These are phyloP conservation scores for Falco novaeseelandiae DNA, from an alignment of 2,797 vertebrate species.

Conservation along the genomic window DNA sequence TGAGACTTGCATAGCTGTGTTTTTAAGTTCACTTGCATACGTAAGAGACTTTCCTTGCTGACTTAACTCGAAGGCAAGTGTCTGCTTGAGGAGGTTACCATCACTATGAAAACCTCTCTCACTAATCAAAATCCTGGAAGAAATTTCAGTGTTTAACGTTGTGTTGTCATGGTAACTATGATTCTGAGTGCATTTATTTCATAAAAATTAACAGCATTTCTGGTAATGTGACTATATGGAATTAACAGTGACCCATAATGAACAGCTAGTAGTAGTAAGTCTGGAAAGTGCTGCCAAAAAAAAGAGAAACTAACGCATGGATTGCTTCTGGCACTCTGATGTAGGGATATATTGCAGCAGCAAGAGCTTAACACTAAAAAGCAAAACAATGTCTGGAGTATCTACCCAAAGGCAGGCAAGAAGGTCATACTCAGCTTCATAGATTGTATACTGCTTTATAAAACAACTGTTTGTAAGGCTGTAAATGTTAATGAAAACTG, in stretches of 20 bases:
- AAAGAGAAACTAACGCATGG: background rate
- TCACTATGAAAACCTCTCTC: background rate
- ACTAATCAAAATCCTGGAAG: background rate
- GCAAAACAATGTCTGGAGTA: background rate
- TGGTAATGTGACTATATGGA: background rate
- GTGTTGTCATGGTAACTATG: background rate
- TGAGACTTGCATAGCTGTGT: background rate
- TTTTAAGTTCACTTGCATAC: background rate
- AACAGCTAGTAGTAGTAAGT: background rate
- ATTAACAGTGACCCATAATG: background rate
- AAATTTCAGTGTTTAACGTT: background rate
- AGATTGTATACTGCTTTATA: background rate
- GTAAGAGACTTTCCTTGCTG: background rate
- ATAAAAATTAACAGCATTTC: constrained; percentile 1
- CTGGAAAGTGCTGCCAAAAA: background rate
- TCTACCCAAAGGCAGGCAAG: background rate
- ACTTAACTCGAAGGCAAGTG: background rate
- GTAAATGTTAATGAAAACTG: background rate
- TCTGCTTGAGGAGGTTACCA: background rate
- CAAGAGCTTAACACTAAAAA: background rate
- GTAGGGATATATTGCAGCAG: background rate
- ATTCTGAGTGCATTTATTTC: background rate
- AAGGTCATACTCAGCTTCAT: background rate
- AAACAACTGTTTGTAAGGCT: background rate
- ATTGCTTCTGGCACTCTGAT: background rate